Percentiles rank a stretch among this genome's conserved stretches.
phyloP scores from a whole-genome alignment of 2,113 vertebrate genomes.

The Falco punctatus region DNA sequence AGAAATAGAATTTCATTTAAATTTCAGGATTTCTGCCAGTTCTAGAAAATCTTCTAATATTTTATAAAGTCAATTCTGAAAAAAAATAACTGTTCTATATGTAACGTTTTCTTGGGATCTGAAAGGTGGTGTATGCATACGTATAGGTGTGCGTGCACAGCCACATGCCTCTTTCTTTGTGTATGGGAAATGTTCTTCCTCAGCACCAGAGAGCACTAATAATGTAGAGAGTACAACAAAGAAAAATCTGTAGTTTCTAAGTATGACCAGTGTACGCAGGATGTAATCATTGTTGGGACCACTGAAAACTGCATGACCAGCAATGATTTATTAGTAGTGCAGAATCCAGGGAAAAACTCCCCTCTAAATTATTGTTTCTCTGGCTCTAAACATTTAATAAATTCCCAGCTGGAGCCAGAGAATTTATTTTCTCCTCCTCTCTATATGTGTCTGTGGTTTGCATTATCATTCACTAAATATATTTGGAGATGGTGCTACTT shows the following conservation, averaged over 20 bases:
- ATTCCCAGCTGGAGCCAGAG: slow-evolving; percentile 48
- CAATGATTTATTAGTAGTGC: slow-evolving; percentile 52
- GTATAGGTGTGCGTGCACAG: neutral
- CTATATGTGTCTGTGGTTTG: slow-evolving; percentile 49
- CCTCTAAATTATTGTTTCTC: slow-evolving; percentile 48
- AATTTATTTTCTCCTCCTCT: slow-evolving; percentile 43
- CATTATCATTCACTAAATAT: slow-evolving; percentile 47
- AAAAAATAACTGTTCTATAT: neutral
- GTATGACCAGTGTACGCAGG: neutral
- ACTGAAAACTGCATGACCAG: slow-evolving; percentile 39
- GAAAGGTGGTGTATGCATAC: neutral
- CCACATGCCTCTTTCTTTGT: neutral
- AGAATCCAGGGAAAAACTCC: slow-evolving; percentile 66
- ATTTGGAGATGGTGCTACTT: slow-evolving; percentile 10
- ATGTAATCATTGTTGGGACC: slow-evolving; percentile 31
- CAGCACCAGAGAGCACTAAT: neutral
- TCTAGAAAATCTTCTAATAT: neutral
- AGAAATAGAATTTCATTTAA: neutral
- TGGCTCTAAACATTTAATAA: slow-evolving; percentile 53
- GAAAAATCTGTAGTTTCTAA: neutral
- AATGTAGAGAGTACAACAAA: neutral
- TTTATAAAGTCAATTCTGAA: neutral
- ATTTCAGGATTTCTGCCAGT: neutral
- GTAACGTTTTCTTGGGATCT: neutral
- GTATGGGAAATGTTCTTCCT: neutral